Evolutionary conservation across 2,888 invertebrate genomes (phyloP), one percentile per base, ranked within the genome.

Genomic region (Tiliacea aurago): DNA sequence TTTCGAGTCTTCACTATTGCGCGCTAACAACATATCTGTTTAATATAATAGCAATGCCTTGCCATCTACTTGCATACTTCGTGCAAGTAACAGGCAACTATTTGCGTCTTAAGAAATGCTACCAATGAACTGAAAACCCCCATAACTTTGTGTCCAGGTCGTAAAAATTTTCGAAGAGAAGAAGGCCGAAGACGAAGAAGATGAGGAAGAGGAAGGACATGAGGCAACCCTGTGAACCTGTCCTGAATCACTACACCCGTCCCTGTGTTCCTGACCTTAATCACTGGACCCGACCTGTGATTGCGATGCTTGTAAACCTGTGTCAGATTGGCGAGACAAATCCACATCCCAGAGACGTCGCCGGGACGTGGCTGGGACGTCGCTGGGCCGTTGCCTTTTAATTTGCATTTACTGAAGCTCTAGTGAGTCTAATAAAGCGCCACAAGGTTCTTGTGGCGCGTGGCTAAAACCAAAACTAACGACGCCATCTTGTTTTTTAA

Each of bases 151-250:
- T 10, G 15, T 47, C 13, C 61, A 79, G 80, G 13, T n/a, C 18
- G 23, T 1, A 55, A 47, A 49, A 33, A 41, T 18, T 84, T 43
- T 58, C 68, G 28, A 70, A 53, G 88, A 88, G 86, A 89, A 88
- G 20, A 56, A 67, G 9, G 10, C 13, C 4, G 45, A 18, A 13
- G 71, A 71, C 2, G 77, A 59, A 15, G 64, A 73, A 1, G 45
- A 68, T 0, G 65, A 71, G 0, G 65, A 15, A 3, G 64, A 37
- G 0, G 64, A 64, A 13, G 68, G 28, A 2, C 11, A 13, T 1
- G 18, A 28, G 28, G 41, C 20, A 18, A 18, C 20, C 20, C 33
- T 18, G 18, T 45, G 23, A 76, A 15, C 49, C 20, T 20, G 10
- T n/a, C 5, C 28, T 43, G 20, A 59, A 47, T 20, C n/a, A 55